Evolutionary conservation across 1,140 invertebrate genomes (phyloP).

Genomic region (Epicauta chinensis): DNA sequence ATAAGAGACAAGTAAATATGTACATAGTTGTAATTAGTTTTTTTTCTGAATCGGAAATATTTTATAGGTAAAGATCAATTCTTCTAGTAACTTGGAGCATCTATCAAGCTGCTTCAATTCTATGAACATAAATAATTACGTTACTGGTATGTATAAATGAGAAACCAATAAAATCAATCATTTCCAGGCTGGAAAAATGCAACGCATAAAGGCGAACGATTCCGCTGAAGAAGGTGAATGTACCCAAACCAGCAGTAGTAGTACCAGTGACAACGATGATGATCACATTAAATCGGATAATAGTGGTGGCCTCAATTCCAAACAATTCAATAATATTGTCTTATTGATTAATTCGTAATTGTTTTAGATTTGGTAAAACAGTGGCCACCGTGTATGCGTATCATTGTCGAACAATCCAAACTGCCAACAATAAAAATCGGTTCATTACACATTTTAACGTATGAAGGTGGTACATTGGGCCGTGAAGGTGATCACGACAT

Average conservation of each 20-base stretch:
- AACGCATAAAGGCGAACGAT: constrained; percentile 22
- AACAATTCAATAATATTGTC: background rate
- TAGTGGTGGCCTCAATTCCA: constrained; percentile 23
- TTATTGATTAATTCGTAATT: constrained; percentile 13
- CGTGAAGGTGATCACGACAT: constrained; percentile 72
- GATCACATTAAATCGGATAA: constrained; percentile 24
- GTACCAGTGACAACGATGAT: constrained; percentile 9
- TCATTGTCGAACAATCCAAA: constrained; percentile 75
- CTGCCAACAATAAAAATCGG: constrained; percentile 64
- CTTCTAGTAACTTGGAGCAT: constrained; percentile 36
- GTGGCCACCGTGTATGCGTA: constrained; percentile 79
- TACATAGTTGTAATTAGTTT: background rate
- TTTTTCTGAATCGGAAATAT: background rate
- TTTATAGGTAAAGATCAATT: constrained; percentile 38
- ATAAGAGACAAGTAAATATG: constrained; percentile 23
- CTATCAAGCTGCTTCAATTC: constrained; percentile 43
- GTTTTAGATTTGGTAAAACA: constrained; percentile 61
- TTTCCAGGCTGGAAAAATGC: constrained; percentile 42
- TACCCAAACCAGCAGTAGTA: constrained; percentile 44
- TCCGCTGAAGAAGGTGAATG: constrained; percentile 61
- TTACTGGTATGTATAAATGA: constrained; percentile 45
- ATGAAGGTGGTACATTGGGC: constrained; percentile 77
- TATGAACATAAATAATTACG: constrained; percentile 45
- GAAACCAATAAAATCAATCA: constrained; percentile 42
- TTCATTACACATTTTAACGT: constrained; percentile 77